A percentile compares a stretch with the other conserved stretches of the same genome.
Evolutionary conservation across 2,797 vertebrate species (phyloP).

Genomic region (Rhadinocentrus ornatus): DNA sequence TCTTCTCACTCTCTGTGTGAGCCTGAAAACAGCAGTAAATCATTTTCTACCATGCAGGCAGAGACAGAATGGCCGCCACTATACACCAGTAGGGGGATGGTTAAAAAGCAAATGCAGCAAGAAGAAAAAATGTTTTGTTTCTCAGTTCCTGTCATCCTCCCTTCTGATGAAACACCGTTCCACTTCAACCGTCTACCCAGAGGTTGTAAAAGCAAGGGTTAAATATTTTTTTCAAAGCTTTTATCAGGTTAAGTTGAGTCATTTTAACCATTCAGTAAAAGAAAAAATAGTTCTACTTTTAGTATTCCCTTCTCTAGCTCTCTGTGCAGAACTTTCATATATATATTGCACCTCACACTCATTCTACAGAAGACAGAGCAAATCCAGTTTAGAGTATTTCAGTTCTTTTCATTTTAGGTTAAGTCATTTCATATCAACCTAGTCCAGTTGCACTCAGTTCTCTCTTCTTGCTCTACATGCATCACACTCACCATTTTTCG

Average conservation of each 20-base stretch:
- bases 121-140: constrained; percentile 55
- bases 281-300: not conserved
- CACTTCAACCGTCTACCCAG: constrained; percentile 33
- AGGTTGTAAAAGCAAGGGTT: constrained; percentile 32
- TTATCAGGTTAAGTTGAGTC: constrained; percentile 8
- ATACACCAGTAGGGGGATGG: constrained; percentile 43
- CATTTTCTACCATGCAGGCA: constrained; percentile 58
- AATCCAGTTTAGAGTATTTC: constrained; percentile 46
- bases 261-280: constrained; percentile 6
- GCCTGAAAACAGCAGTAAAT: constrained; percentile 65
- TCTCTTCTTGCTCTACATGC: constrained; percentile 18
- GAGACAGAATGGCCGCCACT: constrained; percentile 49
- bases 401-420: constrained; percentile 37
- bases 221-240: constrained; percentile 16
- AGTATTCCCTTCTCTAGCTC: constrained; percentile 2
- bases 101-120: constrained; percentile 45
- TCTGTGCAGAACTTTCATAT: constrained; percentile 10
- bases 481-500: constrained; percentile 25
- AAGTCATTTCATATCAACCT: constrained; percentile 38
- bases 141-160: constrained; percentile 46
- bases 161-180: constrained; percentile 40
- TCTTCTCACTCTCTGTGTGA: constrained; percentile 53
- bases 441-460: constrained; percentile 30
- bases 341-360: constrained; percentile 7
- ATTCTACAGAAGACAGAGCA: constrained; percentile 26